Base-by-base conservation (phyloP, 2,113 vertebrate species). In the Euleptes europaea region DNA sequence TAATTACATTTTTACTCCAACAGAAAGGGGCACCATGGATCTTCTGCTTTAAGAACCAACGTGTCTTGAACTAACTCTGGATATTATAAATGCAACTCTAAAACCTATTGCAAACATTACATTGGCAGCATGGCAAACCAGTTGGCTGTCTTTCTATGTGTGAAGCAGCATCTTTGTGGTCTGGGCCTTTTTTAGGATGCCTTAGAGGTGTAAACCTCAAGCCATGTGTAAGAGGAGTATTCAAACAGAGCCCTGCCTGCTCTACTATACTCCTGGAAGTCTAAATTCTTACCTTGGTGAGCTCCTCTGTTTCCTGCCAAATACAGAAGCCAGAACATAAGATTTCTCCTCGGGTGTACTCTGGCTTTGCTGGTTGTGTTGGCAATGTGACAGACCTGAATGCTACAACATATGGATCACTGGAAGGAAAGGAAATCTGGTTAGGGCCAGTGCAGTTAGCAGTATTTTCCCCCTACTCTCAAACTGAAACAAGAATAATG, bases 261-360 rank as follows among this genome's bases (percentile, higher is more conserved):
- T 72, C 19, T 47, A 15, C 21, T 4, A 7, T 7, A 2, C 23
- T 38, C 2, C 26, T 51, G 19, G 26, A 31, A 51, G 65, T 0
- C 0, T 47, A 78, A 80, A 75, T 19, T 44, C 91, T 93, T 92
- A 99, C 98, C 98, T 98, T 98, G 88, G 97, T 97, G 79, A 82
- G 80, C 38, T 95, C 91, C 60, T 94, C 95, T 23, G 96, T 97
- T 90, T 97, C 97, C 0, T 97, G 95, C 97, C 96, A 97, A 89
- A 99, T 95, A 76, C 97, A 97, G 95, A 99, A 99, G 38, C 98
- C 98, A 0, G 98, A 98, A 91, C 98, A 99, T 26, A 98, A 90
- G 0, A 98, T 98, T 94, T 99, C 98, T 21, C 97, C 97, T 0
- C 98, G 96, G 0, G 95, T 97, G 91, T 96, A 97, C 35, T 95